Conservation (phyloP, 2,113 vertebrate species). For the Gymnogyps californianus region DNA sequence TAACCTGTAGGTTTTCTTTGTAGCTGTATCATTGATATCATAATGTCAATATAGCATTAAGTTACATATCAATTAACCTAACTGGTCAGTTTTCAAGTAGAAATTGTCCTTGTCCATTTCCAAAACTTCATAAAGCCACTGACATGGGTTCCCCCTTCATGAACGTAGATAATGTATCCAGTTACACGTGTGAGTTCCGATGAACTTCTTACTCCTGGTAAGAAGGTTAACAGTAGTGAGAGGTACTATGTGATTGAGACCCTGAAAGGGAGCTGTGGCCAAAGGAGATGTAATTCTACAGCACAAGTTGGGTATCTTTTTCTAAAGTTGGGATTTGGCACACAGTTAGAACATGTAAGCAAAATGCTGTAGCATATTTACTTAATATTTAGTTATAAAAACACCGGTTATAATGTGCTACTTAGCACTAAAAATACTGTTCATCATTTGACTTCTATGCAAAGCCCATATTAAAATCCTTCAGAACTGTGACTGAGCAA, state of each 20-base stretch:
- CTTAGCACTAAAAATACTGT: not conserved
- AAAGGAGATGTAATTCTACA: not conserved
- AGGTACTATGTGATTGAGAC: not conserved
- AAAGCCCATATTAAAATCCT: not conserved
- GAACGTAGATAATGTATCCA: not conserved
- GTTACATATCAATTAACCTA: not conserved
- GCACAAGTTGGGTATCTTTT: not conserved
- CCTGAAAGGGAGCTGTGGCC: not conserved
- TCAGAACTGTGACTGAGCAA: not conserved
- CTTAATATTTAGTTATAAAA: not conserved
- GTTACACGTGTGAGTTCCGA: not conserved
- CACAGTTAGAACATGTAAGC: not conserved
- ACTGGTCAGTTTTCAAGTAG: not conserved
- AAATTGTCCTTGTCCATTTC: not conserved
- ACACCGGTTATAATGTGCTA: not conserved
- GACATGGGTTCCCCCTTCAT: not conserved
- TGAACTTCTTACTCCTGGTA: not conserved
- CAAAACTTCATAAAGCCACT: not conserved
- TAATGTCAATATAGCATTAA: not conserved
- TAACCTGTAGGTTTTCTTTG: not conserved
- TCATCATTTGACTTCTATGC: not conserved
- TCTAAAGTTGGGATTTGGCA: not conserved
- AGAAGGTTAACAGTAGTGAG: not conserved
- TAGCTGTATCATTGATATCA: not conserved
- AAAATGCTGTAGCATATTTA: not conserved